Percentiles rank a stretch among this genome's conserved stretches.
Evolutionary conservation across 2,888 invertebrate genomes (phyloP).

Genomic region (Xylocampa areola): DNA sequence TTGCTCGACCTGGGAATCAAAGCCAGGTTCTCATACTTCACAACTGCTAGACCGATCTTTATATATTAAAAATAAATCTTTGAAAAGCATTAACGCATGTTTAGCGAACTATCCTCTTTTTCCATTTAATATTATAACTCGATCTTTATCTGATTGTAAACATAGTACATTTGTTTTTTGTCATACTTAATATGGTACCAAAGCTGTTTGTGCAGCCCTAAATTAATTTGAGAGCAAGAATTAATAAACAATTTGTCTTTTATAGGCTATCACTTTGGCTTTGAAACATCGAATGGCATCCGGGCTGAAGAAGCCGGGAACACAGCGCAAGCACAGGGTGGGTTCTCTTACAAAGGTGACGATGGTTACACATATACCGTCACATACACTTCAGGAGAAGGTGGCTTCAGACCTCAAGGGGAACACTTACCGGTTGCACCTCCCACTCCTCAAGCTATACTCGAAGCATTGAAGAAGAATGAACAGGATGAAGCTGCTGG

Average conservation of each 20-base stretch:
- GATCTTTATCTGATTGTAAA: too few species aligned
- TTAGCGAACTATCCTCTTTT: too few species aligned
- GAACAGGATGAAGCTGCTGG: constrained; percentile 89
- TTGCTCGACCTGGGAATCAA: too few species aligned
- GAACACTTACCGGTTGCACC: constrained; percentile 90
- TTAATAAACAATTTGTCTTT: background rate
- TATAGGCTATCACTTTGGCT: constrained; percentile 79
- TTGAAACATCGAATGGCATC: constrained; percentile 83
- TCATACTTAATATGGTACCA: too few species aligned
- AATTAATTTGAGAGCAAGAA: too few species aligned
- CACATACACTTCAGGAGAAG: constrained; percentile 88
- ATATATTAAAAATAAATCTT: too few species aligned
- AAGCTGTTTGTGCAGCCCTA: too few species aligned
- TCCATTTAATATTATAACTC: too few species aligned
- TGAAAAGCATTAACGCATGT: too few species aligned
- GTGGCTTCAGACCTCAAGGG: constrained; percentile 88
- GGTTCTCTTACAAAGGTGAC: constrained; percentile 89
- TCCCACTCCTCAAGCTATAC: constrained; percentile 89
- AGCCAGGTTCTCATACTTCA: too few species aligned
- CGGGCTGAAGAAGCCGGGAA: constrained; percentile 79
- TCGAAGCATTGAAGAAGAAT: constrained; percentile 84
- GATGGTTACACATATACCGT: constrained; percentile 88
- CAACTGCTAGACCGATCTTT: too few species aligned
- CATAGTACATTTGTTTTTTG: too few species aligned
- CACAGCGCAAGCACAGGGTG: constrained; percentile 78